A percentile compares a stretch with the other conserved stretches of the same genome.
Conservation (phyloP, 2,113 vertebrate genomes). For the Cacatua alba region DNA sequence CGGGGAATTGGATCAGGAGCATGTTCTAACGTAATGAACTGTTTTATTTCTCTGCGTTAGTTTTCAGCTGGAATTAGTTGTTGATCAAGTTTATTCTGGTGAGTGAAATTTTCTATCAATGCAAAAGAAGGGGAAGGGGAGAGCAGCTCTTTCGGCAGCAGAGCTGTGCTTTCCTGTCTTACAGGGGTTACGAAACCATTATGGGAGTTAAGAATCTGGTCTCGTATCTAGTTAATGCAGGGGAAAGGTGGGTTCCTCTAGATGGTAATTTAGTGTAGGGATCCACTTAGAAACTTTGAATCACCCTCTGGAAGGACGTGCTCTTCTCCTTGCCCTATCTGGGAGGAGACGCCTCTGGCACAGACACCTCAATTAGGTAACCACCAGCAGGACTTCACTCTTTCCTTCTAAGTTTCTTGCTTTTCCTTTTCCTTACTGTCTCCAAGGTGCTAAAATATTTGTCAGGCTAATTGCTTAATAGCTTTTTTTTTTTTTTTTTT, state of each 20-base stretch:
- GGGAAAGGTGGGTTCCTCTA: not conserved
- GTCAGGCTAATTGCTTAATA: not conserved
- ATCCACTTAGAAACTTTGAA: not conserved
- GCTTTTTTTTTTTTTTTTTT: not conserved
- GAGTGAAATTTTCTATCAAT: not conserved
- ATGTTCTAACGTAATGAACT: not conserved
- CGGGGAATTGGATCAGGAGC: not conserved
- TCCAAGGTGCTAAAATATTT: not conserved
- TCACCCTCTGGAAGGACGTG: not conserved
- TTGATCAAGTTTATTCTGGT: fast-evolving
- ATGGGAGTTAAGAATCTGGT: not conserved
- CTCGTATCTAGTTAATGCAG: not conserved
- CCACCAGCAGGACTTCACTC: not conserved
- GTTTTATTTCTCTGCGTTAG: not conserved
- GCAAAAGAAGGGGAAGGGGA: not conserved
- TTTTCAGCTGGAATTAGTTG: not conserved
- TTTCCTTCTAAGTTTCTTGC: not conserved
- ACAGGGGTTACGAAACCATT: not conserved
- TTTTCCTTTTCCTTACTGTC: not conserved
- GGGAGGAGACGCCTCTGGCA: not conserved
- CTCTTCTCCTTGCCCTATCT: not conserved
- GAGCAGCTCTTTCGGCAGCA: not conserved
- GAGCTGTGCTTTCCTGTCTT: not conserved
- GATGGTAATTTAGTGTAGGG: not conserved
- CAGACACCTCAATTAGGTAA: not conserved